Evolutionary conservation across 2,113 vertebrate species (phyloP), one percentile per base, ranked within the genome.

Genomic region (Cyphomyrus plagiostoma): DNA sequence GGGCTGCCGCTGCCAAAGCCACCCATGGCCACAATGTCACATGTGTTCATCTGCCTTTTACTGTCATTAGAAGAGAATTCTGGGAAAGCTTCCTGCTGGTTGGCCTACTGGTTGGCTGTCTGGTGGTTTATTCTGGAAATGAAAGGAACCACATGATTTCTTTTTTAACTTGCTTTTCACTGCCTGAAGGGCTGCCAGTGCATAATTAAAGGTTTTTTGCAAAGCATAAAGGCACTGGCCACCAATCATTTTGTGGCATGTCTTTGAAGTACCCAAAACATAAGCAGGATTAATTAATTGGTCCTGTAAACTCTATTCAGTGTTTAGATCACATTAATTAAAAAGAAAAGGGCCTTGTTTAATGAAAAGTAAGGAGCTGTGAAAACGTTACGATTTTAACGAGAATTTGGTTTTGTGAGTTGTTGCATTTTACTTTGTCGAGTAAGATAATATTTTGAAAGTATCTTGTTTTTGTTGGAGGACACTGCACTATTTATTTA

Each of bases 161-260:
- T 85, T 80, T 88, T 77, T 56, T 56, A 58, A 8, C n/a, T 48
- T 89, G 80, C 35, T 88, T 58, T 9, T 90, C 46, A 66, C 23
- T 23, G n/a, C 48, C 82, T 46, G 52, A 21, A 9, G 77, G 35
- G 66, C 35, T 5, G 77, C 50, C 52, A 56, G 53, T 82, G 26
- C 48, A 39, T 89, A 92, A 92, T 93, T 92, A 89, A 87, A 91
- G 84, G 45, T 90, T 21, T 21, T 87, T n/a, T 90, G 86, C 23
- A 26, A 74, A 49, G 62, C 39, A 50, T 86, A 53, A 88, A 62
- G 86, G 48, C 82, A 90, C 89, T 56, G 26, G 50, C 39, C 82
- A 89, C 86, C 58, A 89, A 87, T 46, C 30, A 30, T 26, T 80
- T 35, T 89, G 88, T 87, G 85, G 50, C 26, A 52, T 46, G 88